These are phyloP conservation scores for Ficedula albicollis DNA, from an alignment of 2,797 vertebrate genomes.

Conservation along the genomic window DNA sequence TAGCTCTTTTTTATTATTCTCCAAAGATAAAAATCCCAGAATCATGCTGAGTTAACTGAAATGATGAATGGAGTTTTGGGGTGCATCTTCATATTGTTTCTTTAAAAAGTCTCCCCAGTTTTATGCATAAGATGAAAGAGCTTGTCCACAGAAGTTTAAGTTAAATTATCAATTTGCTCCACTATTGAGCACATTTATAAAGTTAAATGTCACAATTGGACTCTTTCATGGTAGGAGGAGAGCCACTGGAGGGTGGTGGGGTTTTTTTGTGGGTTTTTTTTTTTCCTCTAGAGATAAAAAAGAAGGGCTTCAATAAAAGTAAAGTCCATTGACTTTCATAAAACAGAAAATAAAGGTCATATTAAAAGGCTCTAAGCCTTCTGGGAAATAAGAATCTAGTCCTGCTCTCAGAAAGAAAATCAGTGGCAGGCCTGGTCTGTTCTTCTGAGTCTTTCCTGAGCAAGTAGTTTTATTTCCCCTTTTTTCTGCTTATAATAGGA, in stretches of 20 bases:
- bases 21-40: background rate
- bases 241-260: background rate
- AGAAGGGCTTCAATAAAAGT: background rate
- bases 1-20: background rate
- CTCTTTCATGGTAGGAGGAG: background rate
- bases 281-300: background rate
- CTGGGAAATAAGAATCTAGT: slow-evolving; percentile 29
- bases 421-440: background rate
- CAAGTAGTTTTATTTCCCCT: background rate
- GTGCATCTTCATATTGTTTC: background rate
- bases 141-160: background rate
- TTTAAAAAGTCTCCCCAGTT: background rate
- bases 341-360: slow-evolving; percentile 46
- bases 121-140: background rate
- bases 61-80: background rate
- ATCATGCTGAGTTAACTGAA: background rate
- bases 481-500: background rate
- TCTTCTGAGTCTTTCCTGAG: background rate
- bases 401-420: background rate
- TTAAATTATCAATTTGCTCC: background rate
- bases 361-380: slow-evolving; percentile 1
- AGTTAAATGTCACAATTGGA: background rate
- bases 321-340: background rate
- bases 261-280: background rate
- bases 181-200: background rate